These are phyloP conservation scores for Odontophorus gujanensis DNA, from an alignment of 2,113 vertebrate species.

Conservation along the genomic window DNA sequence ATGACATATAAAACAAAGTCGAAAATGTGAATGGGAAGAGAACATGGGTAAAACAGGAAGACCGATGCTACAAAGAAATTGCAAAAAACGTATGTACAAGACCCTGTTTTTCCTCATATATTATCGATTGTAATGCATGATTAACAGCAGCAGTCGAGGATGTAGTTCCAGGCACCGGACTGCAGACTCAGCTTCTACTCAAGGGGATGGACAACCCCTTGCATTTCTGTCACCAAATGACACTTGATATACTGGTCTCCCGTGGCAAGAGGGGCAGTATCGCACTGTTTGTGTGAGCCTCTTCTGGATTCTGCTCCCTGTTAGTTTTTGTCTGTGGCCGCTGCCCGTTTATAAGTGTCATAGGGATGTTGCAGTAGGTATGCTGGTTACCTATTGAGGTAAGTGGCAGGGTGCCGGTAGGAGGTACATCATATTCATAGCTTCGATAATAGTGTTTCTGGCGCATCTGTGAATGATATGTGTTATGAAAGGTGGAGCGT, in stretches of 20 bases:
- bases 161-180: conserved; percentile 86
- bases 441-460: conserved; percentile 99
- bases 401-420: conserved; percentile 93
- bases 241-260: conserved; percentile 99
- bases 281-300: conserved; percentile 97
- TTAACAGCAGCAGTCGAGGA: conserved; percentile 92
- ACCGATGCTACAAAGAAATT: conserved; percentile 99
- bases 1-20: conserved; percentile 92
- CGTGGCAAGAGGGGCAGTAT: conserved; percentile 96
- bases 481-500: conserved; percentile 96
- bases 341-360: conserved; percentile 98
- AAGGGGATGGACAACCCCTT: conserved; percentile 72
- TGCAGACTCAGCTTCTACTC: conserved; percentile 78
- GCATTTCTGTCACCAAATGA: conserved; percentile 93
- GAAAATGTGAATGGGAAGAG: conserved; percentile 86
- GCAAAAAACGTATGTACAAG: conserved; percentile 96
- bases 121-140: conserved; percentile 88
- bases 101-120: conserved; percentile 98
- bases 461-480: conserved; percentile 96
- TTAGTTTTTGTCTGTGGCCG: conserved; percentile 92
- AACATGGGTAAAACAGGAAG: conserved; percentile 92
- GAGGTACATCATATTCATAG: conserved; percentile 95
- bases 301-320: conserved; percentile 94
- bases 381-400: conserved; percentile 97
- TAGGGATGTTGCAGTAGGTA: conserved; percentile 99